These are phyloP conservation scores for Drosophila virilis DNA, from an alignment of 1,140 invertebrate species.

Conservation along the genomic window DNA sequence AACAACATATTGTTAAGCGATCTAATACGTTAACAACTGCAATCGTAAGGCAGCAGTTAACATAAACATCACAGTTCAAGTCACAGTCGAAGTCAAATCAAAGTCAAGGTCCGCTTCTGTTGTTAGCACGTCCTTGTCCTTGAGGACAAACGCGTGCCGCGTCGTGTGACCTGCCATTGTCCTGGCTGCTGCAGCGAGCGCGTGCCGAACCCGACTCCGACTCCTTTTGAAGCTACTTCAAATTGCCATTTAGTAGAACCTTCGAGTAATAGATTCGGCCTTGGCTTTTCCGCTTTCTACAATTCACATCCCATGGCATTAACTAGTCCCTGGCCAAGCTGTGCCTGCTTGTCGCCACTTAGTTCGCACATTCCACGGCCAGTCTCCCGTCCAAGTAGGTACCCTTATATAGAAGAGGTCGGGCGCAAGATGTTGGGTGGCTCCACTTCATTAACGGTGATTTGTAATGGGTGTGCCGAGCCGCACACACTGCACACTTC, in stretches of 20 bases:
- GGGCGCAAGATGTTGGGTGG: background rate
- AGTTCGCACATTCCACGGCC: constrained; percentile 26
- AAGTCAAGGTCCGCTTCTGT: constrained; percentile 1
- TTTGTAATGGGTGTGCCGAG: constrained; percentile 66
- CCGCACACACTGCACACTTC: background rate
- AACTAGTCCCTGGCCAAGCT: background rate
- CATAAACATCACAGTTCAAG: background rate
- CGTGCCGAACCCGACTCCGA: constrained; percentile 33
- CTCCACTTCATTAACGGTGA: constrained; percentile 67
- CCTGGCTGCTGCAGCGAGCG: constrained; percentile 3
- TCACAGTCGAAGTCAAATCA: constrained; percentile 1
- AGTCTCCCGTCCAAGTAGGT: background rate
- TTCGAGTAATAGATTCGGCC: constrained; percentile 4
- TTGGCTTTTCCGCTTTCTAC: constrained; percentile 20
- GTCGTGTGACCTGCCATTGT: constrained; percentile 43
- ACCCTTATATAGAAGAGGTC: constrained; percentile 7
- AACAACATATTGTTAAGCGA: constrained; percentile 14
- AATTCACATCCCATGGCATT: background rate
- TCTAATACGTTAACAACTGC: constrained; percentile 11
- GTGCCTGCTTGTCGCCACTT: constrained; percentile 2
- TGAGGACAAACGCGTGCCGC: constrained; percentile 26
- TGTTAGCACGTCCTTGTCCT: constrained; percentile 31
- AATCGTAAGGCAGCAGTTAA: constrained; percentile 10
- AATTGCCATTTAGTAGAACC: constrained; percentile 4
- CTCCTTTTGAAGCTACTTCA: constrained; percentile 36